Evolutionary conservation across 2,113 vertebrate genomes (phyloP).

Genomic region (Leucopsar rothschildi): DNA sequence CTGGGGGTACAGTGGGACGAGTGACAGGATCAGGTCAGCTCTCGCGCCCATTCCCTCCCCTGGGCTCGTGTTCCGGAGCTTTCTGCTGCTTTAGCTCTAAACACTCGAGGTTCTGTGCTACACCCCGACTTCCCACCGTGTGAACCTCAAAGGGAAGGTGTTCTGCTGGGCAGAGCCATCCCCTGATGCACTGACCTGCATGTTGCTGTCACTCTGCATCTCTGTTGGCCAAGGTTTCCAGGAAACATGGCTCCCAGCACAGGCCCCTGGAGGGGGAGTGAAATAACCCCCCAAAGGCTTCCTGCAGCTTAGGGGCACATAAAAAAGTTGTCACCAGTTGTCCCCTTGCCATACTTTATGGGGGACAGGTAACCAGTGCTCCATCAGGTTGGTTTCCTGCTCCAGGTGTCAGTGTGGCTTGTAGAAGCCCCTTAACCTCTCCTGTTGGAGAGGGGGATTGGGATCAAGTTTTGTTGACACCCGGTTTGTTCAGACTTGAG

Average conservation of each 20-base stretch:
- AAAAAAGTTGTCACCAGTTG: not conserved
- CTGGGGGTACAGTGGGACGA: conserved; percentile 97
- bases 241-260: not conserved
- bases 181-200: not conserved
- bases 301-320: not conserved
- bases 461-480: not conserved
- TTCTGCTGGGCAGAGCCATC: not conserved
- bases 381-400: not conserved
- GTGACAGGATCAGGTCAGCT: conserved; percentile 90
- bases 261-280: not conserved
- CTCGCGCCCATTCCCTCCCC: not conserved
- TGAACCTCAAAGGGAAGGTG: not conserved
- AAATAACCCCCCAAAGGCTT: not conserved
- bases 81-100: not conserved
- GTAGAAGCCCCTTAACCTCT: not conserved
- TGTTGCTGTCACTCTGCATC: not conserved
- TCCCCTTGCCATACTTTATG: not conserved
- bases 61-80: not conserved
- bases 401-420: not conserved
- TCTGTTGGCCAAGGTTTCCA: not conserved
- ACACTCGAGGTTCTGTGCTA: rapidly evolving
- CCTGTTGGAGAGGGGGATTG: not conserved
- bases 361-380: not conserved
- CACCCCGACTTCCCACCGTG: rapidly evolving
- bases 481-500: not conserved